These are phyloP conservation scores for Blastobasis lacticolella DNA, from an alignment of 2,888 invertebrate genomes.

Conservation along the genomic window DNA sequence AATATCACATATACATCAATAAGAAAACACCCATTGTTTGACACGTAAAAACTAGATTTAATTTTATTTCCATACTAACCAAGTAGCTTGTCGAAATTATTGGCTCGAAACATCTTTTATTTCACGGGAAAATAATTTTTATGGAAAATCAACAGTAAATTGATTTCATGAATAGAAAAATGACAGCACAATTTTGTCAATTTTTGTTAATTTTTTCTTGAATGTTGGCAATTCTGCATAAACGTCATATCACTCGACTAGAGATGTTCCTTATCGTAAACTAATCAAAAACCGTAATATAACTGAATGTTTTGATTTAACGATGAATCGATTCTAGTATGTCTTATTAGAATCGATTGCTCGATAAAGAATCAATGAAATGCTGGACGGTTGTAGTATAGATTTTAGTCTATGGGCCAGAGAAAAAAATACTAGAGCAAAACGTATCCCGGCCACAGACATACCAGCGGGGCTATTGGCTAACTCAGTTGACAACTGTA, in stretches of 20 bases:
- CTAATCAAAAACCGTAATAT: no score
- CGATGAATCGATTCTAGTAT: no score
- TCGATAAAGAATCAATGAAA: no score
- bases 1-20: constrained; percentile 11
- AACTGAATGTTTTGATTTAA: no score
- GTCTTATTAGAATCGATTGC: no score
- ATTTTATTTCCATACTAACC: constrained; percentile 55
- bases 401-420: no score
- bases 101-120: constrained; percentile 75
- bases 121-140: constrained; percentile 42
- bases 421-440: no score
- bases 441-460: no score
- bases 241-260: constrained; percentile 5
- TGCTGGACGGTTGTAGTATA: no score
- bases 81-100: constrained; percentile 78
- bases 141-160: constrained; percentile 56
- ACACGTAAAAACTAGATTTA: constrained; percentile 2
- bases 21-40: constrained; percentile 4
- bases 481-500: no score
- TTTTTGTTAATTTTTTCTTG: constrained; percentile 34
- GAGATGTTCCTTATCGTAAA: background rate
- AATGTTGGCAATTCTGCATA: constrained; percentile 26
- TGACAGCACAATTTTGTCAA: constrained; percentile 68
- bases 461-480: no score
- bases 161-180: constrained; percentile 53